Conservation (phyloP, 2,113 vertebrate genomes). For the Apaloderma vittatum region DNA sequence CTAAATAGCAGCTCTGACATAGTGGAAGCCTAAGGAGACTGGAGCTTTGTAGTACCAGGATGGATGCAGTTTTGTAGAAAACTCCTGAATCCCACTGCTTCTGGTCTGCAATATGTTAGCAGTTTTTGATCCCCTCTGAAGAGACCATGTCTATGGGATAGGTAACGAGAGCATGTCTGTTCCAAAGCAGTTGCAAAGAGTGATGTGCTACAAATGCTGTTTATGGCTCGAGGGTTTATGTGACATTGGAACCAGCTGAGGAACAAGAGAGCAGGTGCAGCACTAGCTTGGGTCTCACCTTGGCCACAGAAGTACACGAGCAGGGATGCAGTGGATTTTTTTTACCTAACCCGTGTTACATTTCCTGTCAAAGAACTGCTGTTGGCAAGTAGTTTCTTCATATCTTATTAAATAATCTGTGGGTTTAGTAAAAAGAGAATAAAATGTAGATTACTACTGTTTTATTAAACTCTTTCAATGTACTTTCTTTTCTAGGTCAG, state of each 20-base stretch:
- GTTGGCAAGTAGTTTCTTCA: not conserved
- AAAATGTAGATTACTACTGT: not conserved
- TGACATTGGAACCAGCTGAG: not conserved
- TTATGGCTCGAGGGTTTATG: not conserved
- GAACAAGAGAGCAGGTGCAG: not conserved
- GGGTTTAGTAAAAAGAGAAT: not conserved
- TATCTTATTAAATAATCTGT: not conserved
- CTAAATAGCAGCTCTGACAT: not conserved
- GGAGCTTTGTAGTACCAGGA: not conserved
- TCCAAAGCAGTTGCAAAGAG: not conserved
- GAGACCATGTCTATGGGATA: not conserved
- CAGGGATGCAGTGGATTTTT: not conserved
- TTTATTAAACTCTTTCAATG: not conserved
- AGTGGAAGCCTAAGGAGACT: not conserved
- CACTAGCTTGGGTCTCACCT: not conserved
- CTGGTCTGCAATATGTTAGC: not conserved
- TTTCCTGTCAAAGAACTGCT: not conserved
- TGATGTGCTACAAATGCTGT: not conserved
- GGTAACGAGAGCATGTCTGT: not conserved
- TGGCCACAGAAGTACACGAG: not conserved
- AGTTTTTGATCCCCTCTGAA: not conserved
- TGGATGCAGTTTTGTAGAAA: not conserved
- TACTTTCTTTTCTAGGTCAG: not conserved
- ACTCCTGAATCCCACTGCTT: not conserved
- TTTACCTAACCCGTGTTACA: accelerated